Evolutionary conservation across 2,797 vertebrate species (phyloP).

Genomic region (Argentina silus): DNA sequence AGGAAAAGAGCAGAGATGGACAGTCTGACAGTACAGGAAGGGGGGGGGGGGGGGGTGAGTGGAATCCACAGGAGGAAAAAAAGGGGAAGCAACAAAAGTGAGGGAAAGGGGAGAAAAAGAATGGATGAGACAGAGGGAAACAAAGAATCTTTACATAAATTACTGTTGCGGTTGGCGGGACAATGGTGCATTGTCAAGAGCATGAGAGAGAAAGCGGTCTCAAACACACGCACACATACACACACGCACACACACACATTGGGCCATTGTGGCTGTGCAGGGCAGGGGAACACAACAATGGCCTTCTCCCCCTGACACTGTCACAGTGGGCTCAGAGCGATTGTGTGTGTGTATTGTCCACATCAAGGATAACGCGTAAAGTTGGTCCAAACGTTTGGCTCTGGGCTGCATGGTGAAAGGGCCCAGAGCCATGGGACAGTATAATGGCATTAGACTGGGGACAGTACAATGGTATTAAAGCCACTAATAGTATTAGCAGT

Average conservation of each 20-base stretch:
- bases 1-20: slow-evolving; percentile 53
- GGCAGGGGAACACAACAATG: slow-evolving; percentile 72
- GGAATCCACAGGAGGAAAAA: slow-evolving; percentile 44
- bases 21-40: slow-evolving; percentile 53
- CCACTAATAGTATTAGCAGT: slow-evolving; percentile 8
- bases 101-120: slow-evolving; percentile 47
- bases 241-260: slow-evolving; percentile 49
- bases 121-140: slow-evolving; percentile 59
- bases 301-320: slow-evolving; percentile 17
- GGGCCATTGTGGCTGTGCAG: slow-evolving; percentile 65
- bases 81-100: slow-evolving; percentile 64
- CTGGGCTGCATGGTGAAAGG: neutral
- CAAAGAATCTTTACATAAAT: slow-evolving; percentile 81
- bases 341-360: slow-evolving; percentile 76
- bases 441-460: slow-evolving; percentile 4
- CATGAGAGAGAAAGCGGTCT: slow-evolving; percentile 56
- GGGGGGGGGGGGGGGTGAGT: slow-evolving; percentile 31
- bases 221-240: slow-evolving; percentile 33
- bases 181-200: slow-evolving; percentile 78
- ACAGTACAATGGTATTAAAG: neutral
- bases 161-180: slow-evolving; percentile 68
- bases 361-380: slow-evolving; percentile 74
- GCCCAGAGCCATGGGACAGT: neutral
- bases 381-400: slow-evolving; percentile 73
- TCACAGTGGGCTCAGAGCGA: slow-evolving; percentile 56